Base-by-base conservation (phyloP, 2,888 invertebrate species). In the Microplitis deprimator region DNA sequence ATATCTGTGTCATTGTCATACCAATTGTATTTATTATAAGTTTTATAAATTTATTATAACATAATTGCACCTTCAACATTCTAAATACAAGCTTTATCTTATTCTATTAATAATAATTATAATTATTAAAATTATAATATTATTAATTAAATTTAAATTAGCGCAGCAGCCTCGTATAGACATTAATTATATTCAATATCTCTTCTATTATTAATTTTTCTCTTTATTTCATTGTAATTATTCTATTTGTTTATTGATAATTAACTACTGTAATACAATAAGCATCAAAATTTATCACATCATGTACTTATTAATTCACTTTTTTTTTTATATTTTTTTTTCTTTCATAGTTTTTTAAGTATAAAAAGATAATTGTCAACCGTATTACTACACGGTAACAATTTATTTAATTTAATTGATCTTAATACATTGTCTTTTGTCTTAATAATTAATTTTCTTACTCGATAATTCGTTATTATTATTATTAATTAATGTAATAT, bases 221-320 rank as follows among this genome's bases (percentile, higher is more conserved):
- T 73, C 67, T 74, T 78, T 80, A 79, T 29, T 29, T 29, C 29
- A 70, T 77, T 72, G 40, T 77, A 73, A 74, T 64, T 70, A 60
- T 72, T 67, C 60, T 72, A 76, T 60, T 29, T 38, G 59, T 17
- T 41, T n/a, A 41, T 41, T 41, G 17, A 39, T 41, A 20, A 39
- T 62, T 61, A 38, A 16, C 40, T 64, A 72, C 8, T 8, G 60
- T 61, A 71, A 71, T 59, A 71, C 38, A 17, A 73, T 73, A 76
- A 60, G 17, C 68, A 67, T 65, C 68, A 39, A 72, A 79, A 77
- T 82, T 82, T 84, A 84, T 84, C 84, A 84, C 84, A 84, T 83
- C 78, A 76, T 77, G 79, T 81, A 80, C 78, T 77, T 78, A 75
- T 80, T 50, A 67, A 70, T 77, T 81, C 81, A 79, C 81, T 79